Conservation (phyloP, 2,113 vertebrate species). For the Chitala chitala region DNA sequence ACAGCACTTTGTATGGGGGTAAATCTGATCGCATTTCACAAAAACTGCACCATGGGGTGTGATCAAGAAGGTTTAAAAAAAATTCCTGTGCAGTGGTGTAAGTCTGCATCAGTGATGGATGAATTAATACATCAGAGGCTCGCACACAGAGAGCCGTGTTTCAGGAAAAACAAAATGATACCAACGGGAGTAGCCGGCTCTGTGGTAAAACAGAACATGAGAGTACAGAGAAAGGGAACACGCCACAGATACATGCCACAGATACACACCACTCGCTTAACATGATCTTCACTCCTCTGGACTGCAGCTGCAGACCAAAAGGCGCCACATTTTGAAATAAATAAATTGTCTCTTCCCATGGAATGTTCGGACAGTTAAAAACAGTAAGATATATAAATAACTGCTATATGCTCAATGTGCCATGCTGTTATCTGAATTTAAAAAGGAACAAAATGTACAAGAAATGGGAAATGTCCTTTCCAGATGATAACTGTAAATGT, state of each 20-base stretch:
- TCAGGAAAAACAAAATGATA: neutral
- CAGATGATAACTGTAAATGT: too few relatives aligned
- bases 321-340: neutral
- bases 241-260: neutral
- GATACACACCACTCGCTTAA: neutral
- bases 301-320: neutral
- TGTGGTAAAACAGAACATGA: neutral
- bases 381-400: neutral
- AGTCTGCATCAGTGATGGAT: neutral
- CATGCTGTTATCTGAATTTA: too few relatives aligned
- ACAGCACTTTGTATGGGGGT: neutral
- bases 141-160: neutral
- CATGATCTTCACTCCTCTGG: neutral
- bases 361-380: neutral
- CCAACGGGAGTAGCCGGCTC: neutral
- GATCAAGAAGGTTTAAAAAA: constrained; percentile 10
- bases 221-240: neutral
- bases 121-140: neutral
- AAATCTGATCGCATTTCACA: constrained; percentile 8
- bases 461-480: too few relatives aligned
- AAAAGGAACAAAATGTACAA: too few relatives aligned
- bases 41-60: constrained; percentile 18
- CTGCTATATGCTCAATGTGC: too few relatives aligned
- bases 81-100: neutral
- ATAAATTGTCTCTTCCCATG: neutral